These are phyloP conservation scores for Onchidella celtica DNA, from an alignment of 2,888 invertebrate species.

Conservation along the genomic window DNA sequence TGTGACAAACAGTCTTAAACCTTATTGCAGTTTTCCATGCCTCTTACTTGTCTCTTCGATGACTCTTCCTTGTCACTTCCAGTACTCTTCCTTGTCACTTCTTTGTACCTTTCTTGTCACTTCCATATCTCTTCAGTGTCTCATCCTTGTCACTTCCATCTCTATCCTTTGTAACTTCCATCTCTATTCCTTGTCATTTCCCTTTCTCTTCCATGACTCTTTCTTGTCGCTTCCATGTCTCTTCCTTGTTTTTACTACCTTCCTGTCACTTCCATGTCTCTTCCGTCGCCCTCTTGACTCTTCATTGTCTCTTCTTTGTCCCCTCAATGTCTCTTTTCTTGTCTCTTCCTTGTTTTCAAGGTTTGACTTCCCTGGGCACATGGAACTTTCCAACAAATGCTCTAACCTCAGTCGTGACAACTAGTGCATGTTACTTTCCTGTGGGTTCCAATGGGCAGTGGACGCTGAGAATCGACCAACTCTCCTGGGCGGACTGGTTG, in stretches of 20 bases:
- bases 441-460: too few relatives aligned
- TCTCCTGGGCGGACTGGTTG: too few relatives aligned
- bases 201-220: not conserved
- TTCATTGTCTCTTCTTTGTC: conserved; percentile 57
- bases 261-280: conserved; percentile 15
- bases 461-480: too few relatives aligned
- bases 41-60: not conserved
- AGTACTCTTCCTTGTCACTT: not conserved
- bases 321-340: conserved; percentile 17
- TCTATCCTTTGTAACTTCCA: too few relatives aligned
- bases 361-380: too few relatives aligned
- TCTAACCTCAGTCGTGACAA: too few relatives aligned
- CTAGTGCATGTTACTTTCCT: too few relatives aligned
- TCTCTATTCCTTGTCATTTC: not conserved
- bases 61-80: not conserved
- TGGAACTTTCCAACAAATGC: too few relatives aligned
- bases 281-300: conserved; percentile 16
- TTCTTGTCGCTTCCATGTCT: not conserved
- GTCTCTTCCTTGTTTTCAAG: conserved; percentile 31
- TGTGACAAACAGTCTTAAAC: too few relatives aligned
- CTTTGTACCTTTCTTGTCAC: not conserved
- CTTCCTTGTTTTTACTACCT: not conserved
- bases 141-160: not conserved
- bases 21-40: too few relatives aligned
- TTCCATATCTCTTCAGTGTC: not conserved